phyloP scores from a whole-genome alignment of 2,113 vertebrate species.

The Actenoides hombroni region DNA sequence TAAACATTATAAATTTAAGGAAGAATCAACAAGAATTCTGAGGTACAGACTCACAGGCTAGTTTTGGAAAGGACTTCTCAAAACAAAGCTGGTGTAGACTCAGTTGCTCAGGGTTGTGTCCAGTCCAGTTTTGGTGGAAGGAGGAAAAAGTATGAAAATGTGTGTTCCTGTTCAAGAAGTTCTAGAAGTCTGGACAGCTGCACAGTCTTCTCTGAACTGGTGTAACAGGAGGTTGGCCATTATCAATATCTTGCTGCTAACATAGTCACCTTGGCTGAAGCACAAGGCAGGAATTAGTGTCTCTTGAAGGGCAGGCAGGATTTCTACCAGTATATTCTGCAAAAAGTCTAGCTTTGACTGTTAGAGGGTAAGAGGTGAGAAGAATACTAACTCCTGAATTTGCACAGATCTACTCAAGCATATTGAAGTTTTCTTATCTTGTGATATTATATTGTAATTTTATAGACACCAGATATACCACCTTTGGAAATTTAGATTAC shows the following conservation, averaged over 20 bases:
- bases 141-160: neutral
- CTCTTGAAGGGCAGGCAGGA: neutral
- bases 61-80: neutral
- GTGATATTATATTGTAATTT: neutral
- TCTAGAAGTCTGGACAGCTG: neutral
- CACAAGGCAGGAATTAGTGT: neutral
- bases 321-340: neutral
- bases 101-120: fast-evolving
- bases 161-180: neutral
- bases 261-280: neutral
- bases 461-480: neutral
- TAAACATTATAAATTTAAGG: neutral
- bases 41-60: neutral
- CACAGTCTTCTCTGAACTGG: neutral
- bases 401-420: neutral
- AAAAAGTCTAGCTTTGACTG: neutral
- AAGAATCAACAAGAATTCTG: neutral
- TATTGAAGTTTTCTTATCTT: neutral
- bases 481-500: neutral
- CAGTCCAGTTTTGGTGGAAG: neutral
- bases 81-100: neutral
- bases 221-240: neutral
- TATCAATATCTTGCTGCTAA: neutral
- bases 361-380: neutral
- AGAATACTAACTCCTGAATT: neutral